A percentile compares a stretch with the other conserved stretches of the same genome.
phyloP scores from a whole-genome alignment of 2,797 vertebrate species.

The Myripristis jacobus region DNA sequence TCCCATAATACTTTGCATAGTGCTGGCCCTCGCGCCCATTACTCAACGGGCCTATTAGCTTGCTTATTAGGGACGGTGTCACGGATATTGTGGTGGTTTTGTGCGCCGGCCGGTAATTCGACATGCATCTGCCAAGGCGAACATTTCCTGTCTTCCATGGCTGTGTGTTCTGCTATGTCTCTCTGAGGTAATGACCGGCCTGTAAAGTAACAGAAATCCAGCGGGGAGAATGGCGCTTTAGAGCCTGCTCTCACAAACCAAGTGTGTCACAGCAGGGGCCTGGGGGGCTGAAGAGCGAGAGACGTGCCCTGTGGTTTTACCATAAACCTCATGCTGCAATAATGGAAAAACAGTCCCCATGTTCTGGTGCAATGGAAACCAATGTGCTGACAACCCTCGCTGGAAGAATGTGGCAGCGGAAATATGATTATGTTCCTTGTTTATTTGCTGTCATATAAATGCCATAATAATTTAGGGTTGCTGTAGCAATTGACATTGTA shows the following conservation, averaged over 20 bases:
- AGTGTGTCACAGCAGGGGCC: neutral
- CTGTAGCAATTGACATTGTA: slow-evolving; percentile 41
- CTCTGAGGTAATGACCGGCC: neutral
- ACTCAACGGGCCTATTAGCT: slow-evolving; percentile 70
- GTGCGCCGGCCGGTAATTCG: slow-evolving; percentile 71
- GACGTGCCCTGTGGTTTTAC: slow-evolving; percentile 66
- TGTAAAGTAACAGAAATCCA: slow-evolving; percentile 1
- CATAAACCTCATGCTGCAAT: slow-evolving; percentile 62
- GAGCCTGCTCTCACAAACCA: neutral
- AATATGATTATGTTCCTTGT: slow-evolving; percentile 57
- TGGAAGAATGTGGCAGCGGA: slow-evolving; percentile 60
- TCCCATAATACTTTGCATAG: slow-evolving; percentile 66
- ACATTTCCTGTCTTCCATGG: slow-evolving; percentile 80
- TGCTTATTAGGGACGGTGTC: slow-evolving; percentile 74
- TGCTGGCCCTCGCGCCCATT: slow-evolving; percentile 52
- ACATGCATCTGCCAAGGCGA: slow-evolving; percentile 82
- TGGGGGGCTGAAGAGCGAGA: slow-evolving; percentile 20
- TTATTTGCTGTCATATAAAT: slow-evolving; percentile 46
- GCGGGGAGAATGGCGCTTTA: neutral
- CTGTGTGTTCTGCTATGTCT: slow-evolving; percentile 39
- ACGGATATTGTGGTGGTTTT: slow-evolving; percentile 69
- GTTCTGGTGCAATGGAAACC: slow-evolving; percentile 43
- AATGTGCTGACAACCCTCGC: slow-evolving; percentile 55
- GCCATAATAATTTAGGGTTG: slow-evolving; percentile 30
- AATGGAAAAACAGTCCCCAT: slow-evolving; percentile 64